Percentiles rank a stretch among this genome's conserved stretches.
These are phyloP conservation scores for Platycnemis pennipes DNA, from an alignment of 2,888 invertebrate species.

Conservation along the genomic window DNA sequence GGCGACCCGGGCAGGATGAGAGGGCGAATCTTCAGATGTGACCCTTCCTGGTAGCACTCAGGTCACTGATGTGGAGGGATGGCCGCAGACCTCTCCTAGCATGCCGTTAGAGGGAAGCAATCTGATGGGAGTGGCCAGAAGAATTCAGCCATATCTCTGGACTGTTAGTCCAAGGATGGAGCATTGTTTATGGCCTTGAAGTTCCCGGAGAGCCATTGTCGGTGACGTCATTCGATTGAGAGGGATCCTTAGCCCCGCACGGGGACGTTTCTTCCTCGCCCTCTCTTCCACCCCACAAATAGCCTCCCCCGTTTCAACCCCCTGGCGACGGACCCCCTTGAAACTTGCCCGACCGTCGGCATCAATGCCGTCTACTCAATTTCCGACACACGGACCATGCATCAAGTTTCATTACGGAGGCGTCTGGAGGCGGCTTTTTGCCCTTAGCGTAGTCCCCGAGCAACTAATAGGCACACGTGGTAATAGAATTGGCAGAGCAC, in stretches of 20 bases:
- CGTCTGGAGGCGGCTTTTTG: background rate
- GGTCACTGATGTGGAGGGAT: background rate
- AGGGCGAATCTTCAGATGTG: too few species aligned
- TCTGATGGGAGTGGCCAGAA: background rate
- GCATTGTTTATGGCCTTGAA: background rate
- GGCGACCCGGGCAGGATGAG: background rate
- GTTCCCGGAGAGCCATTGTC: background rate
- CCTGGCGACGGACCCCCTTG: background rate
- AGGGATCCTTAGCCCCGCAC: background rate
- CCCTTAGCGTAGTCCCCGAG: background rate
- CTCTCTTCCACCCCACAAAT: background rate
- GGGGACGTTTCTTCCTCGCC: background rate
- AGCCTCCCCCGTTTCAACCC: background rate
- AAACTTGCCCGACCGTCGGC: background rate
- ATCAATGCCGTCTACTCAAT: background rate
- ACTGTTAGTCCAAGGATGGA: background rate
- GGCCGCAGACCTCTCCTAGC: background rate
- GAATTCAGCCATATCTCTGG: background rate
- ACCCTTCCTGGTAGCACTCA: too few species aligned
- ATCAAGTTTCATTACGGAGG: constrained; percentile 41
- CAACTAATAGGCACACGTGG: background rate
- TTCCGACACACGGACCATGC: background rate
- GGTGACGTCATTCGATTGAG: background rate
- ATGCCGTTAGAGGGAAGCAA: background rate
- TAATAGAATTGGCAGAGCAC: background rate